Base-by-base conservation (phyloP, 1,140 invertebrate genomes). In the Ips nitidus region DNA sequence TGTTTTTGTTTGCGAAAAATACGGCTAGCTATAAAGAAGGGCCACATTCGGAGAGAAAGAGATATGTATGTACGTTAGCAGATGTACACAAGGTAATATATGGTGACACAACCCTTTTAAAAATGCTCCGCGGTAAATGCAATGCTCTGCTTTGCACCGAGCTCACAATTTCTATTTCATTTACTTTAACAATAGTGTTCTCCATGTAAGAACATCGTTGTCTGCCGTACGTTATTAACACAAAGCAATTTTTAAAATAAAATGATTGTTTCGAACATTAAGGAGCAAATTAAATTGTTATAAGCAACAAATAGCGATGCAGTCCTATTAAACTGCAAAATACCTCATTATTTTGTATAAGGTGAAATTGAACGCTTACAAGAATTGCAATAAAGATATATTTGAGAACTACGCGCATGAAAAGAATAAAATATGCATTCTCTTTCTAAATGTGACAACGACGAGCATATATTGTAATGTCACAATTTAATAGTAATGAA, bases 41-140 rank as follows among this genome's bases (percentile, higher is more conserved):
- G 36, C 62, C 52, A 65, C 62, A 65, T 41, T 65, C 62, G 52
- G 62, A 43, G 62, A 65, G 50, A 43, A 62, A 53, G 39, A 66
- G 55, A 66, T 66, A 58, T 66, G 43, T 58, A 66, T 66, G 53
- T 52, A 66, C 36, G 64, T 66, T 57, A 58, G 53, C 55, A 66
- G 64, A 66, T 66, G 64, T 66, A 58, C 64, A 58, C 41, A 66
- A 65, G 62, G 62, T 65, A 65, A 65, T 65, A 65, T 65, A 65
- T 66, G 55, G 53, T 66, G 64, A 66, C 55, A 66, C 53, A 66
- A 66, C 64, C 64, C 55, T 66, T 66, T 66, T 66, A 66, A 66
- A 66, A 57, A 45, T 5, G 43, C n/a, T 42, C 36, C 38, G 43
- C 42, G 43, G 52, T 66, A 66, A 66, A 57, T 66, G 63, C 63